A percentile compares a stretch with the other conserved stretches of the same genome.
These are phyloP conservation scores for Leptosomus discolor DNA, from an alignment of 2,113 vertebrate species.

Conservation along the genomic window DNA sequence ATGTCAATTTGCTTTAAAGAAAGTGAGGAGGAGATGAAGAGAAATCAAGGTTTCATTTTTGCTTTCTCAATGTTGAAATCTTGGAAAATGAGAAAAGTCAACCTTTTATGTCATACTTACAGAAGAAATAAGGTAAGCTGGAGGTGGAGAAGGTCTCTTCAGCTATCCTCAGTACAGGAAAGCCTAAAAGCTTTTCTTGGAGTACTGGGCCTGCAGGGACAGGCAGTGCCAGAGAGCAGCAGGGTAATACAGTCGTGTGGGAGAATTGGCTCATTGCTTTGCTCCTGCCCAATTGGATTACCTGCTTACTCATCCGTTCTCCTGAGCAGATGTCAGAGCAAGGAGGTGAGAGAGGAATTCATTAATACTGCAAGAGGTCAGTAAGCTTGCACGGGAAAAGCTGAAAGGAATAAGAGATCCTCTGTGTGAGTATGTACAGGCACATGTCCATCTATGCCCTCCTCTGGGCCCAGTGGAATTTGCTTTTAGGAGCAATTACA, in stretches of 20 bases:
- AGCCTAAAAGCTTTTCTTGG: background rate
- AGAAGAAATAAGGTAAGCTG: background rate
- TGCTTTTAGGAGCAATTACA: slow-evolving; percentile 9
- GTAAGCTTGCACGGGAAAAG: slow-evolving; percentile 2
- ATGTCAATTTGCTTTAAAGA: background rate
- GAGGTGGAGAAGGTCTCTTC: background rate
- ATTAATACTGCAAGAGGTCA: slow-evolving; percentile 63
- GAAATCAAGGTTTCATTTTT: background rate
- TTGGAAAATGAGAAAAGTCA: background rate
- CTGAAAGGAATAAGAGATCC: slow-evolving; percentile 1
- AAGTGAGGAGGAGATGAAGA: background rate
- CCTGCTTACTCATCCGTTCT: slow-evolving; percentile 72
- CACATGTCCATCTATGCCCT: background rate
- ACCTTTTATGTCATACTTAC: background rate
- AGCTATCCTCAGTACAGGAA: background rate
- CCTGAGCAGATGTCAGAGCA: slow-evolving; percentile 68
- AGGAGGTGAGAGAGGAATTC: slow-evolving; percentile 65
- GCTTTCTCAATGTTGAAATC: background rate
- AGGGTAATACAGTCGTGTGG: background rate
- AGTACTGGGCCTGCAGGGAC: background rate
- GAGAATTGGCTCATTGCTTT: slow-evolving; percentile 48
- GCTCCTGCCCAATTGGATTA: slow-evolving; percentile 68
- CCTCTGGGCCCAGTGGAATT: background rate
- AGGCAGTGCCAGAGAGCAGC: background rate
- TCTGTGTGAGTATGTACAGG: background rate